Conservation (phyloP, 1,140 invertebrate species). For the Apis mellifera region Amel_HAv3.1 CM009937.2:13859501-13860000, state of each 20-base stretch:
- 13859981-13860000: constrained; percentile 48
- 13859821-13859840: constrained; percentile 3
- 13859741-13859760: constrained; percentile 24
- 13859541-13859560: neutral
- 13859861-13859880: neutral
- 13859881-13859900: neutral
- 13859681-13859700: no score
- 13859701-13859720: constrained; percentile 69
- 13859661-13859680: neutral
- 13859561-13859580: neutral
- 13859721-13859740: constrained; percentile 60
- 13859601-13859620: neutral
- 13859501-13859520: neutral
- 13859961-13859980: constrained; percentile 37
- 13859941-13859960: constrained; percentile 25
- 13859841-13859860: neutral
- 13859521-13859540: constrained; percentile 24
- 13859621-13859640: constrained; percentile 13
- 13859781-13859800: constrained; percentile 14
- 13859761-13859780: constrained; percentile 8
- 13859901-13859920: neutral
- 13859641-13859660: neutral
- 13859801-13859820: neutral
- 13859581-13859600: no score
- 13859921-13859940: neutral